phyloP scores from a whole-genome alignment of 2,888 invertebrate genomes.

The Tipula helvola region DNA sequence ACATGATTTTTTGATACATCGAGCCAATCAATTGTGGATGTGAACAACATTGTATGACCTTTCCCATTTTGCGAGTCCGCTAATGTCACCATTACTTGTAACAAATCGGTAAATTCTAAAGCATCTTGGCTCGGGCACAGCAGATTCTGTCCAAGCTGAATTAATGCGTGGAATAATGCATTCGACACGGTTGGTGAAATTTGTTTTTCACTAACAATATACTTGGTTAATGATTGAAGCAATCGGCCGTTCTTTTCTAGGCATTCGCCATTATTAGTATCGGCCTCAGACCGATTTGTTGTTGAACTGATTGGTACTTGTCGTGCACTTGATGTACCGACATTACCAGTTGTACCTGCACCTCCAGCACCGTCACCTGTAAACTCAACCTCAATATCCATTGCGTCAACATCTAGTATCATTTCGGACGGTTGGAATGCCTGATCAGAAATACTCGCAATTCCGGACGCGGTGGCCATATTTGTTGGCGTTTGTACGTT shows the following conservation, averaged over 20 bases:
- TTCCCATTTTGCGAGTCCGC: slow-evolving; percentile 74
- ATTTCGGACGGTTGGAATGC: slow-evolving; percentile 21
- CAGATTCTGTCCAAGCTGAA: slow-evolving; percentile 57
- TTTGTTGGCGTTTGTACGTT: slow-evolving; percentile 42
- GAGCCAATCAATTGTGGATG: slow-evolving; percentile 69
- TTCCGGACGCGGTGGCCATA: slow-evolving; percentile 32
- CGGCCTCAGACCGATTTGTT: slow-evolving; percentile 32
- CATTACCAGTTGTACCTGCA: slow-evolving; percentile 28
- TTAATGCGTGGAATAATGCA: slow-evolving; percentile 56
- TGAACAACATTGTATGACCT: slow-evolving; percentile 70
- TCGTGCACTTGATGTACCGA: slow-evolving; percentile 15
- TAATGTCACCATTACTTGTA: slow-evolving; percentile 66
- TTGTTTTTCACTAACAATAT: slow-evolving; percentile 54
- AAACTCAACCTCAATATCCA: slow-evolving; percentile 30
- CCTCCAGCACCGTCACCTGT: slow-evolving; percentile 21
- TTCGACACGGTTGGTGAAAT: slow-evolving; percentile 26
- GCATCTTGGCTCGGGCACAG: slow-evolving; percentile 51
- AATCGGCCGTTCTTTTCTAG: slow-evolving; percentile 55
- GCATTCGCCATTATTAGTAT: slow-evolving; percentile 30
- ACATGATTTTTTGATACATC: slow-evolving; percentile 47
- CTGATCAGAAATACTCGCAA: slow-evolving; percentile 34
- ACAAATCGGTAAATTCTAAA: slow-evolving; percentile 63
- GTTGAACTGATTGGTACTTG: slow-evolving; percentile 29
- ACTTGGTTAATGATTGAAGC: slow-evolving; percentile 55
- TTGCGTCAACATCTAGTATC: slow-evolving; percentile 26